Base-by-base conservation (phyloP, 2,113 vertebrate species). In the Dasypus novemcinctus region DNA sequence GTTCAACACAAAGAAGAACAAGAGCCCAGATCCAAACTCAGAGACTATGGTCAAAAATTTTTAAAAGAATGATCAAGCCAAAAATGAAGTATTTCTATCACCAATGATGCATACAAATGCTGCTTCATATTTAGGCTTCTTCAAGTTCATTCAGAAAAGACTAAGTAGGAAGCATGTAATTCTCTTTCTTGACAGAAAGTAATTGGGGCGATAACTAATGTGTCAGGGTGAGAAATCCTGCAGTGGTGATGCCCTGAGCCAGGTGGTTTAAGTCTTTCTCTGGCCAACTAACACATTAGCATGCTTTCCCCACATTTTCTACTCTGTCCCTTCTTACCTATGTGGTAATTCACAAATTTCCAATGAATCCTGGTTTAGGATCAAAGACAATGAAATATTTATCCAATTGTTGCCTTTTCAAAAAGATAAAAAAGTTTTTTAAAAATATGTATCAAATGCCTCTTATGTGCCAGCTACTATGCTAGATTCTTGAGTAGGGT, bases 131-230 rank as follows among this genome's bases (percentile, higher is more conserved):
- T 83, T 72, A 46, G 43, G 36, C 13, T 89, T 93, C 54, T 20
- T 97, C 76, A 59, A 88, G n/a, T 41, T 92, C 76, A 90, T 91
- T 94, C 61, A 96, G 43, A 92, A 90, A 90, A 95, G 18, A 87
- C 13, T 69, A 29, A 91, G 21, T 8, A 92, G 31, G 29, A 90
- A 86, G 29, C 80, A 95, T 90, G n/a, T 91, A 94, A 87, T 64
- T 31, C 54, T 46, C 36, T 79, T 90, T 91, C 71, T 71, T 86
- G 10, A 94, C 46, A 90, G 81, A 94, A 97, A 95, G 82, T 90
- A 95, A 91, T 14, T 64, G 29, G 31, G 52, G 61, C 78, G 74
- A 46, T 75, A 93, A 94, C 64, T 85, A 72, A 18, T 78, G 10
- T 57, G 46, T 90, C 89, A 92, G 68, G 14, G 78, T 92, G 87